Evolutionary conservation across 2,888 invertebrate species (phyloP), one percentile per base, ranked within the genome.

Genomic region (Sinhomidia bicolor): DNA sequence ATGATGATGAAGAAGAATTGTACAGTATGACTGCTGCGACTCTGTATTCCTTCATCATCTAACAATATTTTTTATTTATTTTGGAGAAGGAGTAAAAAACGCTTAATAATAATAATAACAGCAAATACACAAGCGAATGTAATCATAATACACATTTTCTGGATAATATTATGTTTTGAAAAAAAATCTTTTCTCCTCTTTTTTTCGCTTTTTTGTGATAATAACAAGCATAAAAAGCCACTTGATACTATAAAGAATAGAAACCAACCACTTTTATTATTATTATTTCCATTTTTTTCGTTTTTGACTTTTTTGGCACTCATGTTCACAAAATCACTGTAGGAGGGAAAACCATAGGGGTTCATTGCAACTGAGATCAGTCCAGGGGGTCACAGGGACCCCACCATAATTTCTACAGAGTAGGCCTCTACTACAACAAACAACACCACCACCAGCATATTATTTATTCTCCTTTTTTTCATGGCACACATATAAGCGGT

Each of bases 221-320:
- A 83, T 78, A 83, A 88, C 32, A 57, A 41, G 78, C 74, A 76
- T 81, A 87, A 87, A 87, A 87, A 87, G 82, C 87, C 87, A 89
- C 85, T 89, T 90, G 90, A 85, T 85, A 89, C 89, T 89, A 74
- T 86, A 82, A 88, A 90, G 86, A 90, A 80, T 78, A 32, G 10
- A 54, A 57, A 79, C 57, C 86, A 91, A 90, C 91, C 89, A 91
- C 89, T 90, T 91, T 91, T 91, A 89, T 89, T 88, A 62, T 47
- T 83, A 68, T 82, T 86, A 36, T 41, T 76, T 76, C 41, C 79
- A 88, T 90, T 91, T 89, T 86, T 71, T 83, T 88, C 83, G 87
- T 91, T 91, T 91, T 90, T 89, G 91, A 91, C 91, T 92, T 92
- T 91, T 92, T 91, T 91, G 91, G 92, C 92, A 92, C 91, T 92